Base-by-base conservation (phyloP, 2,113 vertebrate species). In the Heterotis niloticus region DNA sequence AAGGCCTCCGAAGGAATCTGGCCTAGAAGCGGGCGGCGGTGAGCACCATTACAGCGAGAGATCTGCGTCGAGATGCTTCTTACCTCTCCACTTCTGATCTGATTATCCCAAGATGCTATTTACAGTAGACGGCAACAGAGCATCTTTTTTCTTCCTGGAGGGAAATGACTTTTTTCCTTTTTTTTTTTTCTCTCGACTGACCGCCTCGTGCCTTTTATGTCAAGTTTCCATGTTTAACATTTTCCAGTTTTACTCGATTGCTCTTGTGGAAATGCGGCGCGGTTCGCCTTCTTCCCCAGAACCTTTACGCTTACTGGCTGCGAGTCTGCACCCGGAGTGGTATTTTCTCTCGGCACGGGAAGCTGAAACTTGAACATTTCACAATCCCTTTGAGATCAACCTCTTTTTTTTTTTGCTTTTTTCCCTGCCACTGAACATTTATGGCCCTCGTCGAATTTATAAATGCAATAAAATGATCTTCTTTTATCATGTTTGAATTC, bases 181-280 rank as follows among this genome's bases (percentile, higher is more conserved):
- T n/a, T n/a, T n/a, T n/a, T n/a, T n/a, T n/a, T n/a, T n/a, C n/a
- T n/a, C n/a, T n/a, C n/a, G n/a, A 52, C 59, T 10, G 60, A 24
- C 44, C 26, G 24, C 34, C 23, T 69, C 20, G 16, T 76, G 66
- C 56, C 59, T 65, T 34, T 64, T 34, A 28, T 57, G 24, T 16
- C 75, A 71, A 72, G 52, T 57, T 24, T 80, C 74, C 28, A 34
- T 75, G 52, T 59, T 75, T 66, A 78, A 73, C 28, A 78, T 72
- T 70, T 74, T 72, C 44, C 70, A 12, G 62, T 73, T 64, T 54
- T 28, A 12, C 76, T 24, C 60, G 69, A 79, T 64, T 73, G 78
- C 69, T 64, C 68, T 29, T 59, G 28, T 12, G 34, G 51, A 68
- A 76, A 75, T 59, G 64, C 26, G 29, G 59, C 16, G 10, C 44